These are phyloP conservation scores for Gasteruption jaculator DNA, from an alignment of 2,888 invertebrate genomes.

Conservation along the genomic window DNA sequence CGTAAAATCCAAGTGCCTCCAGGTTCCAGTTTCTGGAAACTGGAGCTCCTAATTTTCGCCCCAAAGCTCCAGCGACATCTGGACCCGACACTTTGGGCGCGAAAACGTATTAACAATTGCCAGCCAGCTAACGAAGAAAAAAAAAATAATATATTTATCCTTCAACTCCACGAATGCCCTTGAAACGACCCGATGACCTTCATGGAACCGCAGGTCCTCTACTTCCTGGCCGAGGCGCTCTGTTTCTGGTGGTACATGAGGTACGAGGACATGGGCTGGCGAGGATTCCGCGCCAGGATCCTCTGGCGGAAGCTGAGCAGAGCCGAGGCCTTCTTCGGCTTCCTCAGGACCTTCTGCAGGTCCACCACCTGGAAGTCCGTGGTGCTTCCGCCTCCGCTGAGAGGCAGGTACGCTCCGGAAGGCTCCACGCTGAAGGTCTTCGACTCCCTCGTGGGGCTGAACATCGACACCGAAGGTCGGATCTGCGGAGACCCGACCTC, in stretches of 20 bases:
- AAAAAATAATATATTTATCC: no score
- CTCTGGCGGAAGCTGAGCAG: constrained; percentile 30
- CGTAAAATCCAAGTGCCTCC: no score
- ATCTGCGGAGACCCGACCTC: constrained; percentile 14
- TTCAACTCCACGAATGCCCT: no score
- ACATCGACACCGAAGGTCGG: constrained; percentile 25
- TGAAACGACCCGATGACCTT: no score
- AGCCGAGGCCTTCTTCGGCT: constrained; percentile 21
- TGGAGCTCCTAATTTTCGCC: no score
- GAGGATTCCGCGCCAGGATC: constrained; percentile 36
- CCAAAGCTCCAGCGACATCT: no score
- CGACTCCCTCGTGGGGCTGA: constrained; percentile 12
- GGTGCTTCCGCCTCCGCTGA: constrained; percentile 35
- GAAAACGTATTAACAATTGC: no score
- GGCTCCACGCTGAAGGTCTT: constrained; percentile 16
- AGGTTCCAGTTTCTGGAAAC: no score
- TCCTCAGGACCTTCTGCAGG: constrained; percentile 29
- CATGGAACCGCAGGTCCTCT: no score
- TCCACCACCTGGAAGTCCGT: constrained; percentile 36
- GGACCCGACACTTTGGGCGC: no score
- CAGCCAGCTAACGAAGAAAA: no score
- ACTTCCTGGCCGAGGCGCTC: constrained; percentile 26
- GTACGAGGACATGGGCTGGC: constrained; percentile 34
- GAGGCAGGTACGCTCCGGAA: constrained; percentile 22
- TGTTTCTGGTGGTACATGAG: constrained; percentile 35